Base-by-base conservation (phyloP, 2,888 invertebrate species). In the Ephialtes manifestator region DNA sequence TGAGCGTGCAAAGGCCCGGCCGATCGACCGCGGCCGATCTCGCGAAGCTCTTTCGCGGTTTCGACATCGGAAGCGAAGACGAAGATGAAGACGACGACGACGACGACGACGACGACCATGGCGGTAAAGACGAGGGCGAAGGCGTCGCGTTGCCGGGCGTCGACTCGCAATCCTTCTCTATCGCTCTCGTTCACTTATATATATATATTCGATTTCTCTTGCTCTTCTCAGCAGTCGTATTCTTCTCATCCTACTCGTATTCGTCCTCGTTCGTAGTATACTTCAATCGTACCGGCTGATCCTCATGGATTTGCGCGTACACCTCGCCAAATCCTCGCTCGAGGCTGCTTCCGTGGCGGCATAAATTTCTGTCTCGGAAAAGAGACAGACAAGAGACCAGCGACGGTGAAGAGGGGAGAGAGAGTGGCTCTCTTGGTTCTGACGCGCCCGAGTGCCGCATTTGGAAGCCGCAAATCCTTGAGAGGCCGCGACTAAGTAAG, bases 361-460 rank as follows among this genome's bases (percentile, higher is more conserved):
- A 85, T 85, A 83, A 81, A 87, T 85, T 87, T 87, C 71, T 60
- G 72, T 81, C 81, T 75, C 55, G 53, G 51, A 55, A 60, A 94
- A 94, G 95, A 95, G 95, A 95, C 95, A 95, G 95, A 95, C 95
- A 95, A 95, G 95, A 3, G 94, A 94, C 94, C 95, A 94, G 8
- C 10, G 95, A 94, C 95, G 95, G 94, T 95, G 95, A 94, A 87
- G 87, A 87, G 75, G 63, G 95, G 95, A 95, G 95, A 95, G 95
- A 95, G 95, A 95, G 95, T 10, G 65, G 18, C 39, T 65, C 39
- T 39, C 39, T 65, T 20, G 94, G 94, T 95, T 90, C 90, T 86
- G 86, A 94, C 94, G 63, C 72, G 75, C 72, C 58, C 51, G 67
- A 72, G 82, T 71, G 82, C 77, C 77, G 79, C 65, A 83, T 85